Evolutionary conservation across 2,888 invertebrate species (phyloP), one percentile per base, ranked within the genome.

Genomic region (Spicauda simplicius): DNA sequence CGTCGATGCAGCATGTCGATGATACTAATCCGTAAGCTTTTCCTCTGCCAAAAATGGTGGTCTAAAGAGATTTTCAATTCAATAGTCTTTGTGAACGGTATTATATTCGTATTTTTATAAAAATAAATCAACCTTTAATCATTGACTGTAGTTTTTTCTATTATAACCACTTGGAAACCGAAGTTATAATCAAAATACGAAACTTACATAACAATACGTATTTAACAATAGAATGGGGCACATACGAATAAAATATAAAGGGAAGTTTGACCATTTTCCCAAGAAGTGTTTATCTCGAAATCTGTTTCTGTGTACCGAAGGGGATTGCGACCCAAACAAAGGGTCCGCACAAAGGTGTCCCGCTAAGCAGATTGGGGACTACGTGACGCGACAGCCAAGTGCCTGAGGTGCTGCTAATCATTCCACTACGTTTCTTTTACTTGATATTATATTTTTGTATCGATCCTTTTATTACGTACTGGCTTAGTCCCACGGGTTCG

Each of bases 301-400:
- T 87, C 85, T 84, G 84, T 84, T 85, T 84, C 80, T 86, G 80
- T 86, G 80, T 87, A 82, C 82, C 80, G 78, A 82, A 84, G 82
- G 82, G 80, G 80, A 85, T 83, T 80, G 82, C 76, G 83, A 80
- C 80, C 83, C 84, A 84, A 85, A 88, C 86, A 87, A 86, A 87
- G 85, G 88, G 87, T 85, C 83, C 77, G 77, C 77, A 77, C 80
- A 82, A 82, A 89, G 87, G 89, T 89, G 90, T 87, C 86, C 83
- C 82, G 78, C 86, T 90, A 90, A 91, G 90, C 88, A 91, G 90
- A 88, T 90, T 89, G 88, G 77, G 70, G 76, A 73, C 70, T 81
- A 88, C 91, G 91, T 91, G 91, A 88, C 86, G 64, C 69, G 88
- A 81, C 73, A 80, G 74, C 78, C 81, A 84, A 90, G 81, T 79